Conservation (phyloP, 2,113 vertebrate species). For the Poeciliopsis turrubarensis region DNA sequence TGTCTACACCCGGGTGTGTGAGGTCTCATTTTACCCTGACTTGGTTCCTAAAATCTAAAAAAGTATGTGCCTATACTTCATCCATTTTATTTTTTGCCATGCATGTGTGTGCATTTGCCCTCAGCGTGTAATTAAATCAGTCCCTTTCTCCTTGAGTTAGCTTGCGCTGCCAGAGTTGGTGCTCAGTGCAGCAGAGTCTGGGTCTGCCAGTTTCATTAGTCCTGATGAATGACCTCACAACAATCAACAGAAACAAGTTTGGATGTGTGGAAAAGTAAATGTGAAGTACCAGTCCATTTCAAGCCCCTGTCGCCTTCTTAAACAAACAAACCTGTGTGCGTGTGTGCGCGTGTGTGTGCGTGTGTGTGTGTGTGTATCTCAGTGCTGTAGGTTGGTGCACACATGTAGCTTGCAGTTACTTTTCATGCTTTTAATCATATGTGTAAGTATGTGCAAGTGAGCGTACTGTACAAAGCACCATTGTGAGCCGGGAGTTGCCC, state of each 20-base stretch:
- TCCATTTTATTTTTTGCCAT: background rate
- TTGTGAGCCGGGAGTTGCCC: constrained; percentile 43
- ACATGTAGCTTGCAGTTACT: constrained; percentile 20
- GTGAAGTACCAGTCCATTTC: constrained; percentile 44
- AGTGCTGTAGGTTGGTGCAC: constrained; percentile 30
- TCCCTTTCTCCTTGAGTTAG: constrained; percentile 75
- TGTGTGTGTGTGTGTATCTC: constrained; percentile 27
- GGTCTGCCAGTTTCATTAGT: constrained; percentile 78
- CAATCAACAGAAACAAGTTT: constrained; percentile 59
- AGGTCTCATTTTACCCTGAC: background rate
- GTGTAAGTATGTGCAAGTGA: constrained; percentile 25
- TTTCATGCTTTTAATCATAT: constrained; percentile 47
- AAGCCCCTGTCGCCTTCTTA: constrained; percentile 36
- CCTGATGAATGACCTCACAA: constrained; percentile 78
- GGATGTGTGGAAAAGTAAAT: constrained; percentile 40
- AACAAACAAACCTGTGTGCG: constrained; percentile 24
- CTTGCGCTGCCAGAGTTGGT: constrained; percentile 67
- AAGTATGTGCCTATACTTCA: background rate
- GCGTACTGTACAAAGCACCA: constrained; percentile 21
- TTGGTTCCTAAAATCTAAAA: background rate
- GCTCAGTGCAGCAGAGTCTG: constrained; percentile 69
- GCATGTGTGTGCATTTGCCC: constrained; percentile 27
- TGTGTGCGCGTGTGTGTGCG: constrained; percentile 28
- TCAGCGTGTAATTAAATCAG: constrained; percentile 71
- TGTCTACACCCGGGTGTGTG: background rate